Percentiles rank a stretch among this genome's conserved stretches.
These are phyloP conservation scores for Holocentrus rufus DNA, from an alignment of 2,797 vertebrate genomes.

Conservation along the genomic window DNA sequence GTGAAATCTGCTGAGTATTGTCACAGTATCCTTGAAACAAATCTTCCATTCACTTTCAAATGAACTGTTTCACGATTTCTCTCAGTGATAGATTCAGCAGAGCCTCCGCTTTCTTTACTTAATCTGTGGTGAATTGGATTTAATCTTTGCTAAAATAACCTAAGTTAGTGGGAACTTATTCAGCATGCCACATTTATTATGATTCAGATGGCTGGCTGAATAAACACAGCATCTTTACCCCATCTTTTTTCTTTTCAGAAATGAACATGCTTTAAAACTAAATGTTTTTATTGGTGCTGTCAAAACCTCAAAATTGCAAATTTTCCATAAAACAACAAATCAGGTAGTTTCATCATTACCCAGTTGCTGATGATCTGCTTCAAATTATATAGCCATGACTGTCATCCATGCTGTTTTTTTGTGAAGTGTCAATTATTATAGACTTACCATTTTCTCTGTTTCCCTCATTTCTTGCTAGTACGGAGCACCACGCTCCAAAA, in stretches of 20 bases:
- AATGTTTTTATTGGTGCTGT: no score
- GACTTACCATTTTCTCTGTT: slow-evolving; percentile 54
- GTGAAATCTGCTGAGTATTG: not conserved
- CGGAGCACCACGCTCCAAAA: slow-evolving; percentile 53
- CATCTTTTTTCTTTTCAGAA: not conserved
- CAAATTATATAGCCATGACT: not conserved
- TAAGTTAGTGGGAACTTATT: not conserved
- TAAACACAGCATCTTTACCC: slow-evolving; percentile 3
- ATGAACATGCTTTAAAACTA: no score
- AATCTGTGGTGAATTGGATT: slow-evolving; percentile 13
- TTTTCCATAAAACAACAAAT: slow-evolving; percentile 1
- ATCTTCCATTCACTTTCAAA: slow-evolving; percentile 19
- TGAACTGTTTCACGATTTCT: slow-evolving; percentile 11
- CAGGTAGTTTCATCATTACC: not conserved
- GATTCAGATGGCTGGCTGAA: not conserved
- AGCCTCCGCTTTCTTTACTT: not conserved
- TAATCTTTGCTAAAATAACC: not conserved
- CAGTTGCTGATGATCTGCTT: slow-evolving; percentile 16
- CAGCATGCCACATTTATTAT: not conserved
- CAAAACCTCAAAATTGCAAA: not conserved
- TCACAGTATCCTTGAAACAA: slow-evolving; percentile 27
- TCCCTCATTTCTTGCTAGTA: slow-evolving; percentile 48
- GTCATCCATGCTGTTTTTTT: slow-evolving; percentile 15
- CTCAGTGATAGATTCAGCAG: not conserved
- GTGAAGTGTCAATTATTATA: not conserved